Percentiles rank a stretch among this genome's conserved stretches.
Evolutionary conservation across 2,888 invertebrate genomes (phyloP).

Genomic region (Hemithea aestivaria): DNA sequence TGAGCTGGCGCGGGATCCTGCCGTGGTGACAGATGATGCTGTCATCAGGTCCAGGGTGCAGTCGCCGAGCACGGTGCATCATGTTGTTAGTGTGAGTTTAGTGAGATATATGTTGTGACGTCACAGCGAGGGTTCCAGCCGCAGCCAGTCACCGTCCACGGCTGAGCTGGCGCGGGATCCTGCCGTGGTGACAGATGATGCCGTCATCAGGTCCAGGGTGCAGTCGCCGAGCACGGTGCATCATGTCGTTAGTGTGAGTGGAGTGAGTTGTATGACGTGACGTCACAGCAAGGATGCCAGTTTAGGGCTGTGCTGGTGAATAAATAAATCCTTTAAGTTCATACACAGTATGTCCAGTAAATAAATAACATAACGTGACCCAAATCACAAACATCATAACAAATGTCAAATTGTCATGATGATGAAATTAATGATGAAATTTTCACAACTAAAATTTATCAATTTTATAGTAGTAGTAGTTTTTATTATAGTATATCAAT

Average conservation of each 20-base stretch:
- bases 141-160: constrained; percentile 80
- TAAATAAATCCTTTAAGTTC: no score
- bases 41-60: constrained; percentile 70
- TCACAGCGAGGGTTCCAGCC: constrained; percentile 80
- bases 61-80: constrained; percentile 64
- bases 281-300: constrained; percentile 81
- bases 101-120: constrained; percentile 19
- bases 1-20: constrained; percentile 68
- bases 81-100: constrained; percentile 60
- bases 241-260: constrained; percentile 63
- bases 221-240: constrained; percentile 67
- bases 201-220: constrained; percentile 66
- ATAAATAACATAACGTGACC: no score
- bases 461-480: no score
- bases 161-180: constrained; percentile 69
- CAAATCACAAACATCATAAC: no score
- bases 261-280: no score
- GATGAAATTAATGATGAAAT: no score
- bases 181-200: constrained; percentile 62
- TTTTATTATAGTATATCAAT: no score
- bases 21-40: constrained; percentile 62
- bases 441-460: no score
- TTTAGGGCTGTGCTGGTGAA: constrained; percentile 68
- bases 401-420: no score
- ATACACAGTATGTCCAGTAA: no score